Percentiles rank a stretch among this genome's conserved stretches.
These are phyloP conservation scores for Phenacoccus solenopsis DNA, from an alignment of 1,140 invertebrate genomes.

Conservation along the genomic window DNA sequence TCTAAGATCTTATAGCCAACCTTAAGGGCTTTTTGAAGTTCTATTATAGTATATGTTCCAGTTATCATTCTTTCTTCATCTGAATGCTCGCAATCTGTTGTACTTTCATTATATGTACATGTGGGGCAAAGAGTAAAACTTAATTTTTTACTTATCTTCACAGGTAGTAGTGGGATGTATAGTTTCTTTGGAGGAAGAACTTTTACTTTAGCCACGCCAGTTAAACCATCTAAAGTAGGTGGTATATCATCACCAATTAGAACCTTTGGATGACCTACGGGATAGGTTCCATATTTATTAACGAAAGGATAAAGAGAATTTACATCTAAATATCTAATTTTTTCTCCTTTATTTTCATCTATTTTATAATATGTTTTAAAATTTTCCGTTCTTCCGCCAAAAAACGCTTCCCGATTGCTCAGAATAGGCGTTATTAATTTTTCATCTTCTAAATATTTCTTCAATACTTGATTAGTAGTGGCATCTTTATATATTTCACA, in stretches of 20 bases:
- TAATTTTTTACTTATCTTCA: constrained; percentile 27
- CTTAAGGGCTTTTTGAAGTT: constrained; percentile 32
- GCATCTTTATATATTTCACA: too few relatives aligned
- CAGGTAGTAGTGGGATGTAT: constrained; percentile 30
- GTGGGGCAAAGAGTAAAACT: constrained; percentile 30
- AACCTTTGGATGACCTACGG: neutral
- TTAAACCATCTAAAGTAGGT: neutral
- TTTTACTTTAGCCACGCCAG: constrained; percentile 27
- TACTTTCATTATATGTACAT: constrained; percentile 23
- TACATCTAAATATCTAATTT: neutral
- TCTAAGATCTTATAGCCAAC: constrained; percentile 32
- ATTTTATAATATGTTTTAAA: neutral
- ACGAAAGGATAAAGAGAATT: neutral
- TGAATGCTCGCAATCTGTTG: constrained; percentile 26
- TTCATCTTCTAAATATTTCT: too few relatives aligned
- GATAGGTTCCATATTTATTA: neutral
- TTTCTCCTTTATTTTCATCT: neutral
- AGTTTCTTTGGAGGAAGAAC: constrained; percentile 30
- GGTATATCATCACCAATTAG: neutral
- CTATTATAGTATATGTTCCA: constrained; percentile 33
- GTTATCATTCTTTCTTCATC: constrained; percentile 29
- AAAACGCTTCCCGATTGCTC: neutral
- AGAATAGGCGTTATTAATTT: too few relatives aligned
- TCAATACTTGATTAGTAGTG: too few relatives aligned
- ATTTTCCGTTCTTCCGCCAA: neutral